Base-by-base conservation (phyloP, 2,888 invertebrate species). In the Callimorpha dominula region DNA sequence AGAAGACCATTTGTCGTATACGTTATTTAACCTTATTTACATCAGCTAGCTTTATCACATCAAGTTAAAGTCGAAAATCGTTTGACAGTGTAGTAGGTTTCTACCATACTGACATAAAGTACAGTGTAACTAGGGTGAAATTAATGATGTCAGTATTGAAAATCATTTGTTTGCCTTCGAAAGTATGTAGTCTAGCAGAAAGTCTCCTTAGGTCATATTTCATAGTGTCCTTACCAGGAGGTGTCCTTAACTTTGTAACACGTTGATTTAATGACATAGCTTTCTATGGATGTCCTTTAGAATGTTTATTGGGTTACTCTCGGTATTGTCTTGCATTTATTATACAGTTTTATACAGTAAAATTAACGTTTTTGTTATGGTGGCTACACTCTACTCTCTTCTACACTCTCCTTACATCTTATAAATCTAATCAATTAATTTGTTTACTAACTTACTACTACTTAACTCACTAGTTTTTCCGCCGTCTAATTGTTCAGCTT, bases 141-240 rank as follows among this genome's bases (percentile, higher is more conserved):
- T 93, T 93, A 93, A 94, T 92, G 93, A 92, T 92, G 87, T 82
- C 84, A 85, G 87, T 88, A 90, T 89, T 89, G 89, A 88, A 88
- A 89, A 91, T 92, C 92, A 88, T 93, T 94, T 94, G 92, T 93
- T 92, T 88, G 85, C 87, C 86, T 87, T 88, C 86, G 87, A 85
- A 87, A 90, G 87, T 85, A 87, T 78, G 76, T 88, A 86, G 86
- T 83, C 72, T 85, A 79, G 86, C 87, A 87, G 87, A 88, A 87
- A 86, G 81, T 86, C 79, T 80, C 77, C 77, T 77, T 74, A 76
- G 74, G 81, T 85, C 86, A 86, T 89, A 86, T 85, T 87, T 88
- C 83, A 86, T 80, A 76, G 74, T 84, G 85, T 83, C 85, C 74
- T 83, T 84, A 77, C 74, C 78, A 72, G 31, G 12, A 60, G 20